Evolutionary conservation across 2,888 invertebrate species (phyloP), one percentile per base, ranked within the genome.

Genomic region (Cataglyphis livida): DNA sequence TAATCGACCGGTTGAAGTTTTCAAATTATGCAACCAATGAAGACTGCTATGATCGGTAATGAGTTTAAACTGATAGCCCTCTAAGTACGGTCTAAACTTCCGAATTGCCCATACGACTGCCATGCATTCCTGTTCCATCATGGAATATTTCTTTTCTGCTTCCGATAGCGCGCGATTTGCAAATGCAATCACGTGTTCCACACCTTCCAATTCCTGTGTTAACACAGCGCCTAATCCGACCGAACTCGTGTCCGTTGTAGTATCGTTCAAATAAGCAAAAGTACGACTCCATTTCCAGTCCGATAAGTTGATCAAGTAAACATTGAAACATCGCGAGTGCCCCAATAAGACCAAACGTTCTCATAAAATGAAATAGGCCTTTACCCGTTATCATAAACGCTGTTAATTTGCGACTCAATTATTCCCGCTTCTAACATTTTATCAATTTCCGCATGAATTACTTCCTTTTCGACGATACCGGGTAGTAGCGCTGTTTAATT

Each of bases 171-270:
- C 25, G 25, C 25, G 1, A 25, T 1, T 25, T 25, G 25, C 25
- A 25, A 25, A 25, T 25, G 25, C 25, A 1, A 25, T 1, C 25
- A 25, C 25, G 25, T 25, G 25, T 25, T 25, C 25, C 25, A 25
- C 25, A 1, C 25, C 1, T 25, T 25, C 25, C 25, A 1, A 25
- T 25, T 32, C 38, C 15, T 86, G 85, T 0, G 73, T 62, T 0
- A 86, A 44, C 1, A 83, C 83, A 0, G 85, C 83, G 9, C 83
- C 66, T 10, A 84, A 3, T 0, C 79, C 85, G 1, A 35, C 25
- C 0, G 15, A 15, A 12, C 78, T 82, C 3, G 81, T 81, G 57
- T 84, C 81, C 74, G 83, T 25, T 25, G 25, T 25, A 83, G 25
- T 44, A 21, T 76, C 65, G 10, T 76, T 65, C 0, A 76, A 9